Base-by-base conservation (phyloP, 1,140 invertebrate genomes). In the Hermatobates lingyangjiaoensis region DNA sequence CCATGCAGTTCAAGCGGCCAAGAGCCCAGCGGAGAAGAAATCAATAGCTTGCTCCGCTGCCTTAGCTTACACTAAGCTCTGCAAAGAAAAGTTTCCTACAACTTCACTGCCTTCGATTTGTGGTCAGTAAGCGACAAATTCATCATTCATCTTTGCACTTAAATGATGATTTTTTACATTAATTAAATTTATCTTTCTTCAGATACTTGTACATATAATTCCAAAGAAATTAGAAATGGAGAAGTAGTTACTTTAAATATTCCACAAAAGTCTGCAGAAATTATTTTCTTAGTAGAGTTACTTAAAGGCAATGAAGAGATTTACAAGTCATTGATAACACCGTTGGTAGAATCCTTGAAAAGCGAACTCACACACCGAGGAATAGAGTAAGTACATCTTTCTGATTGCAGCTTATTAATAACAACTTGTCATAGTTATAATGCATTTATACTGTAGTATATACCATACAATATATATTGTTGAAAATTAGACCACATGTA, bases 261-360 rank as follows among this genome's bases (percentile, higher is more conserved):
- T 59, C 81, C 80, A 1, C 70, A 69, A 39, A 81, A 79, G 51
- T 68, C 80, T 55, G 83, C 81, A 7, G 83, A 87, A 58, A 68
- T 86, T 53, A 64, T 87, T 3, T 66, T 86, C 28, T 68, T 80
- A 4, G 69, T 85, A n/a, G 81, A 86, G 64, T 76, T 64, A 59
- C 62, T 60, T 38, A 21, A 54, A 15, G 54, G 65, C 1, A 73
- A 72, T 48, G 66, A 69, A 30, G 68, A 69, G 44, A 49, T 70
- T 7, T 71, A 65, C 59, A 70, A 70, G 48, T 66, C 71, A 20
- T 54, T 72, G 24, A 48, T 72, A 38, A 58, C 59, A 4, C 64
- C 66, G 15, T 51, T 72, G 49, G 65, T 71, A 45, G 56, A 53
- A n/a, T 62, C 66, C 4, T 45, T 73, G 2, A 70, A 58, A 44